phyloP scores from a whole-genome alignment of 2,113 vertebrate species.

The Solenodon paradoxus region DNA sequence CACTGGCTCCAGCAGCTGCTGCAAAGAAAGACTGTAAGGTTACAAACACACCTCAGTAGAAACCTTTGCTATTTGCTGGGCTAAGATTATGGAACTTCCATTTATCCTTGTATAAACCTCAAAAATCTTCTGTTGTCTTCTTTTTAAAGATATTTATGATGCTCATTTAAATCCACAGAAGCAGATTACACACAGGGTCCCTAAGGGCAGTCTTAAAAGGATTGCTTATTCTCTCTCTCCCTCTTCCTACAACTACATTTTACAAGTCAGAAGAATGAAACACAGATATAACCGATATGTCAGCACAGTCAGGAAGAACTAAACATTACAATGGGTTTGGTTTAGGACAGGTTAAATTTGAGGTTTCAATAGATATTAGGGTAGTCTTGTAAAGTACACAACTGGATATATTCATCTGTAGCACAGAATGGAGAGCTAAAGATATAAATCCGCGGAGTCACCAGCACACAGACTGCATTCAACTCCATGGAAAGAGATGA shows the following conservation, averaged over 20 bases:
- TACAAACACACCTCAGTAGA: not conserved
- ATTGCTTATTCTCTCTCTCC: not conserved
- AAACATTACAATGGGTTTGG: not conserved
- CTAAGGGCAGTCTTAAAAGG: constrained; percentile 10
- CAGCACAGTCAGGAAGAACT: not conserved
- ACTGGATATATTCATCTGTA: not conserved
- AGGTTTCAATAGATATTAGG: not conserved
- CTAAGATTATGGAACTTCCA: not conserved
- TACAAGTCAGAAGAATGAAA: not conserved
- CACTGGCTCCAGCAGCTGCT: not conserved
- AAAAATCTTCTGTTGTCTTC: not conserved
- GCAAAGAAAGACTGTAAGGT: not conserved
- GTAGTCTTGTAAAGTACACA: not conserved
- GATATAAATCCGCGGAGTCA: not conserved
- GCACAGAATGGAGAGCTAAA: not conserved
- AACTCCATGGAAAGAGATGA: constrained; percentile 16
- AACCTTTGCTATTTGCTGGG: not conserved
- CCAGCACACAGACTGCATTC: not conserved
- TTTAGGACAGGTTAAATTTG: not conserved
- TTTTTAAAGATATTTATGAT: constrained; percentile 25
- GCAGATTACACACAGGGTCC: not conserved
- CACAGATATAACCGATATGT: not conserved
- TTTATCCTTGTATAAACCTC: not conserved
- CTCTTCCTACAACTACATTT: not conserved
- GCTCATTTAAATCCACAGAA: not conserved